phyloP scores from a whole-genome alignment of 2,888 invertebrate genomes.

The Barypeithes pellucidus region DNA sequence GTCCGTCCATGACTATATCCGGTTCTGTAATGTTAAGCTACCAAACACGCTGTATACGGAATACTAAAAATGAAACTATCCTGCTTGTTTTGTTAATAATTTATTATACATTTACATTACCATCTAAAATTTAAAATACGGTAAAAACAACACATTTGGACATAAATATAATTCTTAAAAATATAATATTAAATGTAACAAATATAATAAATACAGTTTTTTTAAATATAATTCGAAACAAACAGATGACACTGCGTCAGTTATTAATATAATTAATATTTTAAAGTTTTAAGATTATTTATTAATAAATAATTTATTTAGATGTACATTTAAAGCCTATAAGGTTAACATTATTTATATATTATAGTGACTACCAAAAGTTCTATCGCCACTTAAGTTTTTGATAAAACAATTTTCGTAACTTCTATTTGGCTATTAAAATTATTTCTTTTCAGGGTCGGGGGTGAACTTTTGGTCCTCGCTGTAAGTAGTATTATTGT shows the following conservation, averaged over 20 bases:
- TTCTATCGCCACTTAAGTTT: neutral
- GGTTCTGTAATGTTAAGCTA: no score
- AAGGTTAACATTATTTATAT: slow-evolving; percentile 46
- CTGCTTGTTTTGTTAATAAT: slow-evolving; percentile 23
- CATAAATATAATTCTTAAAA: slow-evolving; percentile 27
- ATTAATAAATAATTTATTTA: slow-evolving; percentile 28
- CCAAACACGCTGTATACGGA: no score
- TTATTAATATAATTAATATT: neutral
- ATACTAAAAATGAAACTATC: neutral
- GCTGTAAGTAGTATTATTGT: slow-evolving; percentile 61
- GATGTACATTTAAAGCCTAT: slow-evolving; percentile 54
- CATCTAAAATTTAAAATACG: slow-evolving; percentile 38
- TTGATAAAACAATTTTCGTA: neutral
- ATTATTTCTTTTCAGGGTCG: no score
- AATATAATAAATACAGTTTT: slow-evolving; percentile 21
- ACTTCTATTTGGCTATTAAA: neutral
- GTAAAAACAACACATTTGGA: slow-evolving; percentile 27
- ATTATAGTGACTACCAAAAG: slow-evolving; percentile 3
- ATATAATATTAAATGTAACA: slow-evolving; percentile 19
- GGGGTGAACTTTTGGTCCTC: neutral
- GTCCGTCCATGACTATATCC: no score
- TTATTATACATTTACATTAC: slow-evolving; percentile 40
- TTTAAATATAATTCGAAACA: slow-evolving; percentile 7
- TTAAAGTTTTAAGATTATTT: slow-evolving; percentile 11
- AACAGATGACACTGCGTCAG: slow-evolving; percentile 6